These are phyloP conservation scores for Cynopterus brachyotis DNA, from an alignment of 2,113 vertebrate genomes.

Conservation along the genomic window DNA sequence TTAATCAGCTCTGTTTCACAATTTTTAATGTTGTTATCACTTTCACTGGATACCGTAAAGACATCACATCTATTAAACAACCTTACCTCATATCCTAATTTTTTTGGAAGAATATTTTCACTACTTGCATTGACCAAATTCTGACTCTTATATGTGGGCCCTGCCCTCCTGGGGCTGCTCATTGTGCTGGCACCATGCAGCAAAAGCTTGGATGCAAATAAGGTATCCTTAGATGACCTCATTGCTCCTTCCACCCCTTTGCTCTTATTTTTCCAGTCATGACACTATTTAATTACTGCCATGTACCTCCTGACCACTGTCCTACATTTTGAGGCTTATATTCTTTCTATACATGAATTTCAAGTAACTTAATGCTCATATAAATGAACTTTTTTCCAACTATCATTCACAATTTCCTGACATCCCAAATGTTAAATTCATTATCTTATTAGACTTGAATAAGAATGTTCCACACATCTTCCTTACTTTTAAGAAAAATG, in stretches of 20 bases:
- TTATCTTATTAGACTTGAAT: not conserved
- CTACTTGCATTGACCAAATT: not conserved
- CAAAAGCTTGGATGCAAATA: not conserved
- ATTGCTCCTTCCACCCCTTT: not conserved
- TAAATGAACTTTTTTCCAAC: not conserved
- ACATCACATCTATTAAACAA: not conserved
- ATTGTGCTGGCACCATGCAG: no score
- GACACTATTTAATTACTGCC: not conserved
- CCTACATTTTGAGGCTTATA: not conserved
- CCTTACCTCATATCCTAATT: not conserved
- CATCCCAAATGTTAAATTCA: not conserved
- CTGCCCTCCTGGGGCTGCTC: not conserved
- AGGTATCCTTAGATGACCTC: not conserved
- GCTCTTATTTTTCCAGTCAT: not conserved
- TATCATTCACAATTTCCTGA: not conserved
- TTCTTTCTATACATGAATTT: not conserved
- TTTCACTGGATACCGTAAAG: not conserved
- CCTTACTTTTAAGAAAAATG: not conserved
- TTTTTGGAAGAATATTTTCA: not conserved
- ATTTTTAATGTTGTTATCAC: not conserved
- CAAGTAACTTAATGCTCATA: not conserved
- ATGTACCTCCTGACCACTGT: not conserved
- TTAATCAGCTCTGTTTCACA: not conserved
- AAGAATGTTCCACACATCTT: not conserved
- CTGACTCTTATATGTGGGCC: not conserved